Conservation (phyloP, 2,797 vertebrate genomes). For the Orientallactaga sibirica region DNA sequence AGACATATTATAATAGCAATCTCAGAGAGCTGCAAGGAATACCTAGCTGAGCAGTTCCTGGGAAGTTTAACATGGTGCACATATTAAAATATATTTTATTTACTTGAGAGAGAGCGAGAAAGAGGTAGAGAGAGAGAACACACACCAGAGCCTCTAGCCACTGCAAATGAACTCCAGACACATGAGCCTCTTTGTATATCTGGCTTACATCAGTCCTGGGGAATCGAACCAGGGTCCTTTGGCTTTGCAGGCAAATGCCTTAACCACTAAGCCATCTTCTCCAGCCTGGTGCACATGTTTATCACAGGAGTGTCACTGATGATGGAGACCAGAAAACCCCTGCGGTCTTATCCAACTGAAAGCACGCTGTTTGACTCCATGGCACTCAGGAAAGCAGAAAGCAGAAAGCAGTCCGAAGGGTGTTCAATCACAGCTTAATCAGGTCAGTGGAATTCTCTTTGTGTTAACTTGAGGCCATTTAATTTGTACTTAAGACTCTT, state of each 20-base stretch:
- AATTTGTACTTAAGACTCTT: conserved; percentile 62
- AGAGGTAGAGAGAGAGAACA: too few relatives aligned
- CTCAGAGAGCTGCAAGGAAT: background rate
- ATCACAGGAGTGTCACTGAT: background rate
- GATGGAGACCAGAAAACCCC: conserved; percentile 61
- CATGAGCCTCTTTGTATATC: too few relatives aligned
- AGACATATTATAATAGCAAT: conserved; percentile 1
- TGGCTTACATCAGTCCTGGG: too few relatives aligned
- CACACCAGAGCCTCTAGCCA: too few relatives aligned
- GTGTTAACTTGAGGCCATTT: conserved; percentile 38
- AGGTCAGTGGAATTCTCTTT: background rate
- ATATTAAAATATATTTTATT: too few relatives aligned
- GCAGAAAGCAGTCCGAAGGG: background rate
- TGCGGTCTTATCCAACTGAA: background rate
- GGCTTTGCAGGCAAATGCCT: too few relatives aligned
- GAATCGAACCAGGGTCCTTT: too few relatives aligned
- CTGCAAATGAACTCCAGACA: too few relatives aligned
- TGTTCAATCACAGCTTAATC: conserved; percentile 24
- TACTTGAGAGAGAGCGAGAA: too few relatives aligned
- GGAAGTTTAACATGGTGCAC: background rate
- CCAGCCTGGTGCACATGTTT: background rate
- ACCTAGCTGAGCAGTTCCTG: background rate
- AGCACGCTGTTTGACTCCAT: background rate
- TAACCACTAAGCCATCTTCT: too few relatives aligned
- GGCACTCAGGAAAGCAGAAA: background rate